Percentiles rank a stretch among this genome's conserved stretches.
Conservation (phyloP, 1,140 invertebrate genomes). For the Drosophila busckii region DNA sequence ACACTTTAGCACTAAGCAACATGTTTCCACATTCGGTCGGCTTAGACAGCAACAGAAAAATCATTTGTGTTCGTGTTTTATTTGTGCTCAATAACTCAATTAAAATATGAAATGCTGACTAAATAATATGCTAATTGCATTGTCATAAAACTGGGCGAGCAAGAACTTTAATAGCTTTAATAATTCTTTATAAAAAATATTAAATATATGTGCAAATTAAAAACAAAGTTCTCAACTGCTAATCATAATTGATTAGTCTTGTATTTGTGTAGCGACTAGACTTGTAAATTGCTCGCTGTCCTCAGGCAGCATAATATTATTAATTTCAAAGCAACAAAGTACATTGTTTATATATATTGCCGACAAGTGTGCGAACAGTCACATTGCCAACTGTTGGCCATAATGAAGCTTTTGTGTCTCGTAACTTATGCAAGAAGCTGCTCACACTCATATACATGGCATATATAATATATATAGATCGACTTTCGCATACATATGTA, state of each 20-base stretch:
- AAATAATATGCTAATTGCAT: too few relatives aligned
- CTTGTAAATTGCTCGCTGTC: too few relatives aligned
- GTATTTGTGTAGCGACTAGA: too few relatives aligned
- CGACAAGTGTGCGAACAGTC: conserved; percentile 24
- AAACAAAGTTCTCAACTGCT: neutral
- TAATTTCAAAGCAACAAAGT: neutral
- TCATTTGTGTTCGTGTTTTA: conserved; percentile 20
- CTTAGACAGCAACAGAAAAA: too few relatives aligned
- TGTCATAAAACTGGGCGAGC: conserved; percentile 51
- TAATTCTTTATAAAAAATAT: conserved; percentile 27
- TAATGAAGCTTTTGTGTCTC: conserved; percentile 69
- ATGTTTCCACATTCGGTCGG: conserved; percentile 7
- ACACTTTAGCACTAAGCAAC: conserved; percentile 27
- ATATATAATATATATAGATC: conserved; percentile 31
- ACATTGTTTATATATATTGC: conserved; percentile 24
- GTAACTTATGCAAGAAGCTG: conserved; percentile 64
- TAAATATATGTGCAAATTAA: conserved; percentile 17
- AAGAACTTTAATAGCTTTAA: conserved; percentile 64
- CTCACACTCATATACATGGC: conserved; percentile 22
- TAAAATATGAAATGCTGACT: too few relatives aligned
- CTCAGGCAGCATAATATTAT: conserved; percentile 7
- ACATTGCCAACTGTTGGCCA: conserved; percentile 54
- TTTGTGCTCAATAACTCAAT: conserved; percentile 42
- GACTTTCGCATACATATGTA: conserved; percentile 37
- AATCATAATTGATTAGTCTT: too few relatives aligned